Conservation (phyloP, 2,113 vertebrate species). For the Gobiocypris rarus region DNA sequence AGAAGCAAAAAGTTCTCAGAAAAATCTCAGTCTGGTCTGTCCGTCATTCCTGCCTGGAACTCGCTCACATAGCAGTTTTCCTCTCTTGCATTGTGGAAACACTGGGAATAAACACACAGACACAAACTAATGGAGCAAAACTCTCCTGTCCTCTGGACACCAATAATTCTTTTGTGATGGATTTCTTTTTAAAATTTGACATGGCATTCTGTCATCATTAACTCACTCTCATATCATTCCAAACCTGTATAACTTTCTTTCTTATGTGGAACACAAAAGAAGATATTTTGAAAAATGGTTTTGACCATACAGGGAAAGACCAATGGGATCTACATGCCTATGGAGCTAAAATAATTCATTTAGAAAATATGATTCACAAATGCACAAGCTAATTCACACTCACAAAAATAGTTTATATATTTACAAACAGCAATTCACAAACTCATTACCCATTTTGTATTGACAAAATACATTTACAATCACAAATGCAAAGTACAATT, state of each 20-base stretch:
- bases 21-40: slow-evolving; percentile 89
- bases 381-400: background rate
- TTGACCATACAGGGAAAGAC: background rate
- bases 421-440: background rate
- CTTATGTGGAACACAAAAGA: background rate
- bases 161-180: background rate
- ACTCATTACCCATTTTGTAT: background rate
- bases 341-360: background rate
- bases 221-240: background rate
- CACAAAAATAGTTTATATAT: background rate
- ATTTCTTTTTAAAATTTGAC: background rate
- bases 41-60: slow-evolving; percentile 89
- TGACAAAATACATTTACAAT: background rate
- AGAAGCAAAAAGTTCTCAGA: slow-evolving; percentile 63
- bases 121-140: slow-evolving; percentile 6
- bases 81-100: slow-evolving; percentile 76
- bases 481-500: background rate
- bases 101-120: slow-evolving; percentile 57
- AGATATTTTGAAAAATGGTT: background rate
- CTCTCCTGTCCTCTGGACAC: background rate
- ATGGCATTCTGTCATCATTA: background rate
- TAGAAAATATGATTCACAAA: background rate
- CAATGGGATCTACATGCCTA: background rate
- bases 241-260: background rate
- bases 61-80: slow-evolving; percentile 82